Base-by-base conservation (phyloP, 2,113 vertebrate species). In the Narcine bancroftii region DNA sequence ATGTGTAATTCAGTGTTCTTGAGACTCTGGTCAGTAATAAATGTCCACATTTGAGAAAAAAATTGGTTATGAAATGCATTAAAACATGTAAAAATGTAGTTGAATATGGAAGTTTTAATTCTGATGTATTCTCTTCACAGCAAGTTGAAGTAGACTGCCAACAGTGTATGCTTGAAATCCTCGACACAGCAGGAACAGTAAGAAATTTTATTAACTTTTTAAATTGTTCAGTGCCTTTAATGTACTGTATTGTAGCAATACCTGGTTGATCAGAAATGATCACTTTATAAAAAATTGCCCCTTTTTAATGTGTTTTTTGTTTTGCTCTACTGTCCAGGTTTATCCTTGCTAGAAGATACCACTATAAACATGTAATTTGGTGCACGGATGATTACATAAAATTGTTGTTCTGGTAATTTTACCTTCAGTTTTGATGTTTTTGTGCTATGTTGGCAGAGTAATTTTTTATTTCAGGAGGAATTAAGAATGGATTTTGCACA, bases 141-240 rank as follows among this genome's bases (percentile, higher is more conserved):
- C 99, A 99, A 98, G 99, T 99, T 94, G 99, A 99, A 96, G 99
- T 99, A 94, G 99, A 99, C 93, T 97, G 98, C 93, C 98, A 99
- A 94, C 99, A 99, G 95, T 99, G 99, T 95, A 99, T 99, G 99
- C 97, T 99, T 93, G 99, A 99, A 97, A 99, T 99, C 95, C 97
- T 99, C 79, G 98, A 99, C 94, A 99, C 98, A 93, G 98, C 98
- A 93, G 99, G 99, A 94, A 99, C 99, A 93, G 99, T 99, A 96
- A 98, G 98, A 96, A 91, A 71, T 91, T 2, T 17, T 91, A 10
- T 65, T 71, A 26, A 4, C 10, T 69, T 26, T 89, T 60, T 89
- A 0, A 65, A 36, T 13, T 45, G 5, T 39, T 89, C 6, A 2
- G 19, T 7, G 6, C 15, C 13, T 66, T 3, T 42, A 89, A 36